These are phyloP conservation scores for Notoglanidium macrostoma DNA, from an alignment of 2,797 vertebrate genomes.

Conservation along the genomic window DNA sequence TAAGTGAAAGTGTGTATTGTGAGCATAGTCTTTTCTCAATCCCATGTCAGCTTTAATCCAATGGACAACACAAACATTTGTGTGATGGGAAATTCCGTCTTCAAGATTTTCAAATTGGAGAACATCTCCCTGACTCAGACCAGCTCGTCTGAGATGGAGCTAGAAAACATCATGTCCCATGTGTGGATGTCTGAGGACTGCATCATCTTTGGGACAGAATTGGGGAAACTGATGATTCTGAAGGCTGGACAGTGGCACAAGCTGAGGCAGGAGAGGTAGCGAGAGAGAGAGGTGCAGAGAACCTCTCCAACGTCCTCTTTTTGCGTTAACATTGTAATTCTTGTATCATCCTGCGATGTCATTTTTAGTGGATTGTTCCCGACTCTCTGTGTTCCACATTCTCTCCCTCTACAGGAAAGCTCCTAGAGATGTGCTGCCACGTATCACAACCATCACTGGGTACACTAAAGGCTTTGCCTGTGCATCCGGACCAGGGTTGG, in stretches of 20 bases:
- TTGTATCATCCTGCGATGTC: neutral
- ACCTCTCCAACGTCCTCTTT: neutral
- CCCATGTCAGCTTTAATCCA: constrained; percentile 89
- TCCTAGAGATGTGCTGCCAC: neutral
- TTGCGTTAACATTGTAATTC: neutral
- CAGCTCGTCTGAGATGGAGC: constrained; percentile 78
- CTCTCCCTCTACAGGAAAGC: constrained; percentile 54
- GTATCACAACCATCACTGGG: neutral
- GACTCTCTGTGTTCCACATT: neutral
- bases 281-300: neutral
- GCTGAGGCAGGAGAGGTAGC: constrained; percentile 62
- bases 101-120: constrained; percentile 84
- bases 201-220: constrained; percentile 84
- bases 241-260: constrained; percentile 65
- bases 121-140: constrained; percentile 84
- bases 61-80: constrained; percentile 86
- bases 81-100: constrained; percentile 81
- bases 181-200: constrained; percentile 81
- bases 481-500: neutral
- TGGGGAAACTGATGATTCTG: constrained; percentile 82
- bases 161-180: constrained; percentile 83
- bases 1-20: neutral
- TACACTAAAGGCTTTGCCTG: constrained; percentile 20
- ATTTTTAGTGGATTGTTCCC: neutral
- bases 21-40: neutral